These are phyloP conservation scores for Orthonyx spaldingii DNA, from an alignment of 2,113 vertebrate genomes.

Conservation along the genomic window DNA sequence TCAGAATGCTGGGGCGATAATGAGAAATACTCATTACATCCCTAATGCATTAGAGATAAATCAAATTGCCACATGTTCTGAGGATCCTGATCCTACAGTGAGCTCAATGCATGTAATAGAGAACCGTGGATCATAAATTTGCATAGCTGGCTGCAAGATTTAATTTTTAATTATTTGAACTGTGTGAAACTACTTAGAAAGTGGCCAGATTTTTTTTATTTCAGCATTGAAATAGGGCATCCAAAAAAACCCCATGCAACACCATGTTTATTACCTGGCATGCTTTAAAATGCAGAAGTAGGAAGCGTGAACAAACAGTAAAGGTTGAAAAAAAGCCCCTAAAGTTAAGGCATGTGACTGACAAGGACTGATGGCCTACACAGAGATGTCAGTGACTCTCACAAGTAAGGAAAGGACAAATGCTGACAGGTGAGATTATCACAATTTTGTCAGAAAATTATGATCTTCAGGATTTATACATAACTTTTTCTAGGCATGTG, in stretches of 20 bases:
- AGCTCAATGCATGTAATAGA: background rate
- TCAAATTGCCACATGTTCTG: background rate
- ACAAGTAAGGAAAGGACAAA: background rate
- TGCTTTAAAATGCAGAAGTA: background rate
- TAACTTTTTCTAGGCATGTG: background rate
- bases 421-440: background rate
- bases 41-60: background rate
- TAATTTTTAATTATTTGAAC: background rate
- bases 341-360: background rate
- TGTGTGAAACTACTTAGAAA: background rate
- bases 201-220: background rate
- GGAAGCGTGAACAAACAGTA: background rate
- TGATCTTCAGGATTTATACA: background rate
- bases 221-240: background rate
- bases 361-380: background rate
- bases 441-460: background rate
- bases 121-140: background rate
- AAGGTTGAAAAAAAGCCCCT: background rate
- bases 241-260: background rate
- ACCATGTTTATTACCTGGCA: background rate
- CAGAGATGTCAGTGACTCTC: background rate
- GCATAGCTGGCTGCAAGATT: background rate
- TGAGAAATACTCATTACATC: background rate
- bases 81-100: background rate
- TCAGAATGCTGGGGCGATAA: background rate